These are phyloP conservation scores for Xestia xanthographa DNA, from an alignment of 2,888 invertebrate genomes.

Conservation along the genomic window DNA sequence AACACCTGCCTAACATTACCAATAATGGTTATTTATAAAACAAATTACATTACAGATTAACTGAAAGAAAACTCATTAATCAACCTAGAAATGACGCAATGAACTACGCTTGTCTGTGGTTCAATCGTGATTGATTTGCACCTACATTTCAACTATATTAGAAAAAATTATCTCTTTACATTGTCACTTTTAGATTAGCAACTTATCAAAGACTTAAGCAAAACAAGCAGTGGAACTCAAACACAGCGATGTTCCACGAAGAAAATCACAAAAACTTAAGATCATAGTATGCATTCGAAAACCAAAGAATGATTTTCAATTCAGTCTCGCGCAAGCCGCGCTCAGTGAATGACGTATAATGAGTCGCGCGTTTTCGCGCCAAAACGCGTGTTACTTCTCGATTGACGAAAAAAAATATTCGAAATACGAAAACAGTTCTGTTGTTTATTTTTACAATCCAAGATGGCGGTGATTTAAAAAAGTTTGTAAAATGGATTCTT, in stretches of 20 bases:
- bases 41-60: conserved; percentile 50
- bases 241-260: conserved; percentile 36
- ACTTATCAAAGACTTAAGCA: neutral
- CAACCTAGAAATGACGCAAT: conserved; percentile 68
- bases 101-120: conserved; percentile 56
- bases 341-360: conserved; percentile 68
- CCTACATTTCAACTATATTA: neutral
- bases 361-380: conserved; percentile 77
- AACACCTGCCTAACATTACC: neutral
- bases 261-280: conserved; percentile 55
- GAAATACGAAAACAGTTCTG: conserved; percentile 62
- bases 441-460: conserved; percentile 32
- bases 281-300: conserved; percentile 59
- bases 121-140: conserved; percentile 67
- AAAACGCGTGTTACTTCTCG: conserved; percentile 77
- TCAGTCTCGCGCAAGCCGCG: conserved; percentile 83
- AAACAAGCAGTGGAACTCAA: conserved; percentile 52
- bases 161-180: conserved; percentile 21
- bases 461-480: conserved; percentile 50
- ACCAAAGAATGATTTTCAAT: conserved; percentile 65
- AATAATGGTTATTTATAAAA: conserved; percentile 34
- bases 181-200: conserved; percentile 18
- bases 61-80: conserved; percentile 59
- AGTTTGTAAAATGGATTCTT: conserved; percentile 14
- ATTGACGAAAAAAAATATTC: conserved; percentile 66